These are phyloP conservation scores for Numenius phaeopus DNA, from an alignment of 2,797 vertebrate genomes.

Conservation along the genomic window DNA sequence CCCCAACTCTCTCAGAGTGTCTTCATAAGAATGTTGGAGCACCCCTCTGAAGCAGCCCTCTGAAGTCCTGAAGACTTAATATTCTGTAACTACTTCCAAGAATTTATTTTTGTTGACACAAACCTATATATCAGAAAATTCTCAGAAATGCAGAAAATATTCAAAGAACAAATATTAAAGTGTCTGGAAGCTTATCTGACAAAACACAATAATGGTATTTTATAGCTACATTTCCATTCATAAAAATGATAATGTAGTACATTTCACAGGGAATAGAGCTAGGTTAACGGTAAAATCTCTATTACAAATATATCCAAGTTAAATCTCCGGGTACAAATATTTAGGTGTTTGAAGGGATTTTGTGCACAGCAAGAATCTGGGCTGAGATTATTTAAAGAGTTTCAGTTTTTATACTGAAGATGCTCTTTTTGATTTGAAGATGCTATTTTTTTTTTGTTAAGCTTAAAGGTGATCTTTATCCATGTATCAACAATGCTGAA, in stretches of 20 bases:
- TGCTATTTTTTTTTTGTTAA: background rate
- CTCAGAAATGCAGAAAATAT: background rate
- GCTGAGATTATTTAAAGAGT: background rate
- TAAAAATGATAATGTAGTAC: background rate
- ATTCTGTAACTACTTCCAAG: background rate
- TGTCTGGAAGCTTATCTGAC: background rate
- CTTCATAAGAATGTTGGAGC: no score
- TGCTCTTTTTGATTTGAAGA: background rate
- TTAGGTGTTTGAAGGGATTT: background rate
- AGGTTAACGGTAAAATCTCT: background rate
- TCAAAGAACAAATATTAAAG: background rate
- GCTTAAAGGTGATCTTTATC: background rate
- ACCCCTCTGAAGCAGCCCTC: no score
- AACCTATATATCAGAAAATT: background rate
- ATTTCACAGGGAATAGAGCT: background rate
- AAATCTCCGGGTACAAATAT: background rate
- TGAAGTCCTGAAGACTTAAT: background rate
- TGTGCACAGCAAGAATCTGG: background rate
- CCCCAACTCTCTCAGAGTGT: no score
- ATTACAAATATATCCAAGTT: background rate
- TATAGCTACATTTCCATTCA: background rate
- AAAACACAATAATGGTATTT: background rate
- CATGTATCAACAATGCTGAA: background rate
- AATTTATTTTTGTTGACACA: background rate
- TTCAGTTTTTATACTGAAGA: background rate